A percentile compares a stretch with the other conserved stretches of the same genome.
phyloP scores from a whole-genome alignment of 2,797 vertebrate species.

The Geotrypetes seraphini region DNA sequence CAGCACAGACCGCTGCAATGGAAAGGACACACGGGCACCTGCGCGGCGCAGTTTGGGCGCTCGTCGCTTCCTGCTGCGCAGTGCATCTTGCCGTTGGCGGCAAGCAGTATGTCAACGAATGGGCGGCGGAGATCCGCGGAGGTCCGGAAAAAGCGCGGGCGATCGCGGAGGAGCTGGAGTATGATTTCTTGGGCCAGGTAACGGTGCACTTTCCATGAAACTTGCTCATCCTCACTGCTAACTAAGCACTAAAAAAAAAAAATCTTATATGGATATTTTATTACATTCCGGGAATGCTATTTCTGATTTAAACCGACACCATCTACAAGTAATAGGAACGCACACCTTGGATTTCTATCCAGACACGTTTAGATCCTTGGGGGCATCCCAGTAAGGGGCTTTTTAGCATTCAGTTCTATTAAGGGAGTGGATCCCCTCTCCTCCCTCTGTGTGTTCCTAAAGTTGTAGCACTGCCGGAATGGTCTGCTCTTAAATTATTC shows the following conservation, averaged over 20 bases:
- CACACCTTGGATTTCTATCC: no score
- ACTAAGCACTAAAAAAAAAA: no score
- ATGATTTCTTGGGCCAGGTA: constrained; percentile 89
- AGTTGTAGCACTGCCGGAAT: constrained; percentile 3
- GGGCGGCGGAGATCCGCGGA: constrained; percentile 89
- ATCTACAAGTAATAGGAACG: no score
- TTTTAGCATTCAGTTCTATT: no score
- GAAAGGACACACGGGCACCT: constrained; percentile 54
- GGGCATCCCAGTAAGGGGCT: no score
- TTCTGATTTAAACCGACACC: no score
- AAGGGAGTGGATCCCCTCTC: background rate
- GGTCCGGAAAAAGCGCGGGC: constrained; percentile 66
- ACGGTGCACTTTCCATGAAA: constrained; percentile 21
- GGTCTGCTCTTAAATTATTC: constrained; percentile 1
- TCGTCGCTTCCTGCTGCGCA: constrained; percentile 47
- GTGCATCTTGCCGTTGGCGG: constrained; percentile 41
- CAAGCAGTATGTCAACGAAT: constrained; percentile 89
- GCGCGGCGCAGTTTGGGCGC: constrained; percentile 51
- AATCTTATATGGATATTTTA: no score
- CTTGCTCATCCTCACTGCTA: no score
- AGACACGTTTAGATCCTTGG: no score
- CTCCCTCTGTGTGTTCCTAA: no score
- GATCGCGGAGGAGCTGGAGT: constrained; percentile 80
- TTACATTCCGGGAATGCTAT: no score
- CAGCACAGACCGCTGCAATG: constrained; percentile 45